Evolutionary conservation across 2,113 vertebrate species (phyloP), one percentile per base, ranked within the genome.

Genomic region (Protobothrops flavoviridis): DNA sequence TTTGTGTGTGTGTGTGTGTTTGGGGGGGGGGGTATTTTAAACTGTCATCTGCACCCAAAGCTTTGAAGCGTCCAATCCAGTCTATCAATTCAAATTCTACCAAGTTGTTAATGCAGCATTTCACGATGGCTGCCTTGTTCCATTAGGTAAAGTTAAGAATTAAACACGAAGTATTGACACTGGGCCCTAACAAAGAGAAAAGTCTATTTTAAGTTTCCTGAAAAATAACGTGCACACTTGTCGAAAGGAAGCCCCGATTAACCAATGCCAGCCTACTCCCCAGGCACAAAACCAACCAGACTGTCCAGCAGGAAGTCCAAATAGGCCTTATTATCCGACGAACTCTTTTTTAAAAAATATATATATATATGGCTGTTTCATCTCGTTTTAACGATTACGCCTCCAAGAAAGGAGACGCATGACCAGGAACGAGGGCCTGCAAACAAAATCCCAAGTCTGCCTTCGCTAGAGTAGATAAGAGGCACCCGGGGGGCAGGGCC

Each of bases 401-500:
- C 5, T 20, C 1, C 50, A 33, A 11, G 45, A 9, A 24, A 20
- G 43, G 39, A 59, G 50, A 23, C 45, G 53, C 87, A 21, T 7
- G 52, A 29, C 7, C 53, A n/a, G 39, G 1, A 48, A 43, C 1
- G 20, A 85, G 15, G 48, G 61, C 20, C 12, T 11, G 7, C 12
- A 24, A 24, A 39, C 24, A 2, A n/a, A 64, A 33, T 4, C 33
- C 9, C 6, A 57, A 33, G 29, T 2, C 21, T 29, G 85, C 64
- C 1, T 10, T 39, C 29, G 43, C 64, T 57, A 7, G 12, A 55
- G 53, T 20, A 21, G 29, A 15, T n/a, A 26, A 26, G 12, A 87
- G 5, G 0, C 1, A 64, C 0, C 9, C 48, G 8, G n/a, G n/a
- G 21, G 5, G 15, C 61, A 2, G 24, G 45, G 53, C 0, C 5